Evolutionary conservation across 1,140 invertebrate species (phyloP).

Genomic region (Drosophila mauritiana): DNA sequence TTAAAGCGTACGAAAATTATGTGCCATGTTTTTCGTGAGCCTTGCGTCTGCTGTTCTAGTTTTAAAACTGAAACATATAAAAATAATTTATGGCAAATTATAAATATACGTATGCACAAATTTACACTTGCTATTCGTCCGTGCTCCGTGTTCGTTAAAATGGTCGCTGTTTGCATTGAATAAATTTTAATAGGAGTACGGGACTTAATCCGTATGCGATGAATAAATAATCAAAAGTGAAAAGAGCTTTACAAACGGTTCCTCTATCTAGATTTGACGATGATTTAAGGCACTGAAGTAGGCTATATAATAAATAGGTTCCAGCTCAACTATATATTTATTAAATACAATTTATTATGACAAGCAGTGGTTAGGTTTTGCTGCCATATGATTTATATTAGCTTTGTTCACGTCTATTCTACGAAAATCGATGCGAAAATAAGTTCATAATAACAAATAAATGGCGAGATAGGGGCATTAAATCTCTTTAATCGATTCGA

Average conservation of each 20-base stretch:
- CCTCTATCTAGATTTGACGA: constrained; percentile 23
- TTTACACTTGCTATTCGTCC: not conserved
- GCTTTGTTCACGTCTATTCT: not conserved
- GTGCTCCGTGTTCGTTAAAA: not conserved
- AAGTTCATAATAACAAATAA: not conserved
- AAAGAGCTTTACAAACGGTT: constrained; percentile 24
- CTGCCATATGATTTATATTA: constrained; percentile 1
- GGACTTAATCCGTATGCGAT: constrained; percentile 16
- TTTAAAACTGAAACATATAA: constrained; percentile 37
- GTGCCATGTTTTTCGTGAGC: constrained; percentile 13
- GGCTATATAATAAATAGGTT: constrained; percentile 14
- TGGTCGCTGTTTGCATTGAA: constrained; percentile 36
- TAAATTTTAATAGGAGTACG: constrained; percentile 19
- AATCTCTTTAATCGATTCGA: not conserved
- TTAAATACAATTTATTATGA: constrained; percentile 12
- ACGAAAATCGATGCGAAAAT: not conserved
- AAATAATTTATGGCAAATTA: constrained; percentile 51
- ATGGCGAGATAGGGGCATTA: not conserved
- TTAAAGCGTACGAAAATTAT: constrained; percentile 56
- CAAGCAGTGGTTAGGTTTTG: not conserved
- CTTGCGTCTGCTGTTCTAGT: constrained; percentile 18
- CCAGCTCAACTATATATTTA: constrained; percentile 6
- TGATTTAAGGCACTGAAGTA: constrained; percentile 21
- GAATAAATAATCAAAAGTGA: constrained; percentile 43
- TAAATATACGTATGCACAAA: constrained; percentile 17